Evolutionary conservation across 2,888 invertebrate genomes (phyloP), one percentile per base, ranked within the genome.

Genomic region (Andrena hattorfiana): DNA sequence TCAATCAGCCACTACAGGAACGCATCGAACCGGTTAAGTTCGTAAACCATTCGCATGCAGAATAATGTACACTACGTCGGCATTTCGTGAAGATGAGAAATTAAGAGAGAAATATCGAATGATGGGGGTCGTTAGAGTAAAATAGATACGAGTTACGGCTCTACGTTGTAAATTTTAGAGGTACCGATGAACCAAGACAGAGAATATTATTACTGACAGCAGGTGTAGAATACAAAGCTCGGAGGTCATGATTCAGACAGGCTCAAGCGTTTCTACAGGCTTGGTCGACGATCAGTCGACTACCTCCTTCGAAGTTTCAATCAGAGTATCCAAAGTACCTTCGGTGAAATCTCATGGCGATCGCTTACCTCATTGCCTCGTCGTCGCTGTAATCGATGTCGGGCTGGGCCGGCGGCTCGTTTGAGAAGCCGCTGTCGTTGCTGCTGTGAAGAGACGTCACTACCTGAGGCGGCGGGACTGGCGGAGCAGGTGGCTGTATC

Each of bases 331-430:
- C 59, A 76, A 68, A 70, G 68, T 83, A 59, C 81, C 68, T 68
- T 71, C n/a, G 63, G 69, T 32, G 48, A 66, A 32, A 56, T 70
- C n/a, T 49, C 51, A 4, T 66, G n/a, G 28, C 13, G 26, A 32
- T 67, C 60, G 59, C 90, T 92, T 95, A 96, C 96, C 96, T 96
- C 93, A 96, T 95, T 51, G 96, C 97, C 93, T 98, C 98, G 94
- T 98, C 98, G 92, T 98, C 98, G 70, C 98, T 98, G 94, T 98
- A 98, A 94, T 98, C 98, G 80, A 98, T 96, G 94, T 98, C 98
- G 28, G 98, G 98, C 92, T 97, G 97, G 32, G 97, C 97, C 3
- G 98, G 98, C 10, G 97, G 97, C 93, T 98, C 98, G 93, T 98
- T 98, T 91, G 98, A 97, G 94, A 98, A 98, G 20, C 98, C 98